phyloP scores from a whole-genome alignment of 2,888 invertebrate species.

The Lydus trimaculatus region DNA sequence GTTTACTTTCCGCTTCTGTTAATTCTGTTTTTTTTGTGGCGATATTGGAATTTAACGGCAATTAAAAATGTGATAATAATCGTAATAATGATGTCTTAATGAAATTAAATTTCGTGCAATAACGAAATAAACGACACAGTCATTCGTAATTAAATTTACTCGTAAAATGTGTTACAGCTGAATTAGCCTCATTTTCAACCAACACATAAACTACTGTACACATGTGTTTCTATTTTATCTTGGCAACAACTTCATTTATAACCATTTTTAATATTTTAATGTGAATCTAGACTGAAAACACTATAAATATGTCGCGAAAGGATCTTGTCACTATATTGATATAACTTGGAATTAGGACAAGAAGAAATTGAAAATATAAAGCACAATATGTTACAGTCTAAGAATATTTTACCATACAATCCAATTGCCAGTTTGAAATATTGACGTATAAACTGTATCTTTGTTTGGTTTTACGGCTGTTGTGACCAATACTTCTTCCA shows the following conservation, averaged over 20 bases:
- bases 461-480: slow-evolving; percentile 56
- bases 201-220: not conserved
- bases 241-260: slow-evolving; percentile 1
- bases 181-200: not conserved
- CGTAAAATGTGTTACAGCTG: not conserved
- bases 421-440: not conserved
- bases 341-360: not conserved
- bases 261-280: not conserved
- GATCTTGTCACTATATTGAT: not conserved
- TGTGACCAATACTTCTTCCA: slow-evolving; percentile 57
- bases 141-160: slow-evolving; percentile 1
- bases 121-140: not conserved
- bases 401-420: slow-evolving; percentile 4
- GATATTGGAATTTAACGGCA: not conserved
- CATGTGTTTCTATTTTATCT: slow-evolving; percentile 7
- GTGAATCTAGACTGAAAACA: not conserved
- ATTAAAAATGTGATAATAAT: not conserved
- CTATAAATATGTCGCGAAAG: not conserved
- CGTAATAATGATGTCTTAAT: not conserved
- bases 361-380: not conserved
- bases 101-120: not conserved
- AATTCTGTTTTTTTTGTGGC: not conserved
- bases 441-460: slow-evolving; percentile 19
- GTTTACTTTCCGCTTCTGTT: not conserved
- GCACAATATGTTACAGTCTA: not conserved